A percentile compares a stretch with the other conserved stretches of the same genome.
These are phyloP conservation scores for Triplophysa bombifrons DNA, from an alignment of 2,797 vertebrate genomes.

Conservation along the genomic window DNA sequence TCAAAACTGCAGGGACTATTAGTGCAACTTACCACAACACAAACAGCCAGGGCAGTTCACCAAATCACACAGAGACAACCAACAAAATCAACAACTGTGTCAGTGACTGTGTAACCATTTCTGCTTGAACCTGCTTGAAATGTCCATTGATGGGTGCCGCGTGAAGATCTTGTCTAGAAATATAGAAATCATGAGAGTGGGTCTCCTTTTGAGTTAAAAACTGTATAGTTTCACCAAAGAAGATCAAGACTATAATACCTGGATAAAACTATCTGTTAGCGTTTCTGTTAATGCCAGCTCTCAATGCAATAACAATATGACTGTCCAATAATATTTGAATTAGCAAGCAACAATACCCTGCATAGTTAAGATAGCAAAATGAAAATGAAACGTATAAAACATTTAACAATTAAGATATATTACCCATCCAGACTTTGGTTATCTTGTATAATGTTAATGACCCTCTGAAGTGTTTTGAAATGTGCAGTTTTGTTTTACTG, in stretches of 20 bases:
- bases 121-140: neutral
- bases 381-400: no score
- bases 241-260: neutral
- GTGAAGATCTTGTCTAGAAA: neutral
- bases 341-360: no score
- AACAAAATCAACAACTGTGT: constrained; percentile 29
- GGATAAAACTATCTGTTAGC: neutral
- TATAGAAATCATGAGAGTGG: neutral
- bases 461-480: no score
- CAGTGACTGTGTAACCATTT: neutral
- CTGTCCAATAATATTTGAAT: no score
- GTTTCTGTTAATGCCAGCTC: no score
- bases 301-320: no score
- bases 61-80: constrained; percentile 36
- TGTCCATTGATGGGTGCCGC: neutral
- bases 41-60: constrained; percentile 47
- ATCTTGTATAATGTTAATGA: no score
- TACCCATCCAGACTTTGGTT: no score
- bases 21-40: constrained; percentile 51
- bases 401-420: no score
- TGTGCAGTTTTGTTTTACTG: no score
- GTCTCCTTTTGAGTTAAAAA: neutral
- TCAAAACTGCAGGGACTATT: constrained; percentile 49
- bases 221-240: no score
- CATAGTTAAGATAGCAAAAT: no score